phyloP scores from a whole-genome alignment of 2,888 invertebrate genomes.

The Acronicta alni region DNA sequence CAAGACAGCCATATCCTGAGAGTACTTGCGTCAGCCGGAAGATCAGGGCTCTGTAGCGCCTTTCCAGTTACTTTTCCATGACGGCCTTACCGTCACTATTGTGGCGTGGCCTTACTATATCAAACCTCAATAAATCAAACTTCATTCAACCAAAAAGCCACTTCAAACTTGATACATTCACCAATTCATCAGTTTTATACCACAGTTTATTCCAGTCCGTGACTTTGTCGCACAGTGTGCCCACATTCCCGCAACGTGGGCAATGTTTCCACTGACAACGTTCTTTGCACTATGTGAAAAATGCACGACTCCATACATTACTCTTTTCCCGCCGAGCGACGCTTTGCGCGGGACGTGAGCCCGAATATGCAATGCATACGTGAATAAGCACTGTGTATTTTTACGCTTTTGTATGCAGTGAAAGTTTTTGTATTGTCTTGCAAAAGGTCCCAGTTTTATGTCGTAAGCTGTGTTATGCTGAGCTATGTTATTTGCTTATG shows the following conservation, averaged over 20 bases:
- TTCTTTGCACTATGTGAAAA: slow-evolving; percentile 64
- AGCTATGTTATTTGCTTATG: slow-evolving; percentile 41
- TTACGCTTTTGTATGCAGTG: slow-evolving; percentile 45
- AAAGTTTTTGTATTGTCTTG: slow-evolving; percentile 50
- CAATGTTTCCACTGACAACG: slow-evolving; percentile 58
- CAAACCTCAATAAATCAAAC: slow-evolving; percentile 5
- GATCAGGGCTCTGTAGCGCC: no score
- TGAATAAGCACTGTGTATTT: slow-evolving; percentile 41
- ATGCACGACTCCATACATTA: slow-evolving; percentile 67
- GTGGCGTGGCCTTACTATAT: neutral
- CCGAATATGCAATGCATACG: slow-evolving; percentile 61
- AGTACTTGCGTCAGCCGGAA: no score
- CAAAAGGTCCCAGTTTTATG: slow-evolving; percentile 23
- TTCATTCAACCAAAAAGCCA: slow-evolving; percentile 16
- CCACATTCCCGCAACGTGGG: slow-evolving; percentile 55
- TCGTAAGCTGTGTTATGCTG: slow-evolving; percentile 22
- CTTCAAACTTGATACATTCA: slow-evolving; percentile 10
- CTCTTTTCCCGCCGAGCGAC: slow-evolving; percentile 63
- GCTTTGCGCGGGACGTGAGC: slow-evolving; percentile 60
- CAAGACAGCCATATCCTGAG: no score
- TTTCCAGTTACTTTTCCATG: no score
- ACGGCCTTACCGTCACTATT: no score
- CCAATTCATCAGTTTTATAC: slow-evolving; percentile 47
- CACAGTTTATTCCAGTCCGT: slow-evolving; percentile 53
- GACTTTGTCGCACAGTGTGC: slow-evolving; percentile 56